Evolutionary conservation across 1,140 invertebrate species (phyloP).

Genomic region (Aporrectodea caliginosa): DNA sequence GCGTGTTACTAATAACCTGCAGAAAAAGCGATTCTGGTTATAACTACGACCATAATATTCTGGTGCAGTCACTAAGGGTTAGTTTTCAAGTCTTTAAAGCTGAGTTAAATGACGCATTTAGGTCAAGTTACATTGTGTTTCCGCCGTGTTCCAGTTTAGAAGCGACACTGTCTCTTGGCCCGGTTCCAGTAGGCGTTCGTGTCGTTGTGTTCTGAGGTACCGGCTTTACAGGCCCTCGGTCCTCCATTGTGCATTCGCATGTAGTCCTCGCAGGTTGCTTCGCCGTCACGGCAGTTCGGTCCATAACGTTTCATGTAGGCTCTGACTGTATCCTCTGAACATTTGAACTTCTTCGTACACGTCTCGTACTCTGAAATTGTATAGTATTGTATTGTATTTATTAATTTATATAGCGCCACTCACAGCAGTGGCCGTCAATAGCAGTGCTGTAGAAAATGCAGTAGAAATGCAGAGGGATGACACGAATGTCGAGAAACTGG

Average conservation of each 20-base stretch:
- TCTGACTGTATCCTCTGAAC: not conserved
- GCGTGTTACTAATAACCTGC: too few relatives aligned
- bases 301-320: not conserved
- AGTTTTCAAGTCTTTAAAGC: not conserved
- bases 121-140: conserved; percentile 15
- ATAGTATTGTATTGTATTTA: too few relatives aligned
- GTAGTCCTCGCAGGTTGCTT: not conserved
- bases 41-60: not conserved
- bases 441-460: too few relatives aligned
- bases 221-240: not conserved
- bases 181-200: not conserved
- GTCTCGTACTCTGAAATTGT: not conserved
- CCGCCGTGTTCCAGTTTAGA: not conserved
- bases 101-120: not conserved
- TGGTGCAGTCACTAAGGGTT: conserved; percentile 4
- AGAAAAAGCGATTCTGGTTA: too few relatives aligned
- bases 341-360: not conserved
- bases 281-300: not conserved
- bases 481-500: too few relatives aligned
- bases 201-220: not conserved
- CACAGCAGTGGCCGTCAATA: too few relatives aligned
- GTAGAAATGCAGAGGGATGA: too few relatives aligned
- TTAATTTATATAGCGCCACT: too few relatives aligned
- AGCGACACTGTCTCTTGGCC: not conserved
- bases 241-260: not conserved